These are phyloP conservation scores for Choristoneura rosaceana DNA, from an alignment of 2,888 invertebrate species.

Conservation along the genomic window DNA sequence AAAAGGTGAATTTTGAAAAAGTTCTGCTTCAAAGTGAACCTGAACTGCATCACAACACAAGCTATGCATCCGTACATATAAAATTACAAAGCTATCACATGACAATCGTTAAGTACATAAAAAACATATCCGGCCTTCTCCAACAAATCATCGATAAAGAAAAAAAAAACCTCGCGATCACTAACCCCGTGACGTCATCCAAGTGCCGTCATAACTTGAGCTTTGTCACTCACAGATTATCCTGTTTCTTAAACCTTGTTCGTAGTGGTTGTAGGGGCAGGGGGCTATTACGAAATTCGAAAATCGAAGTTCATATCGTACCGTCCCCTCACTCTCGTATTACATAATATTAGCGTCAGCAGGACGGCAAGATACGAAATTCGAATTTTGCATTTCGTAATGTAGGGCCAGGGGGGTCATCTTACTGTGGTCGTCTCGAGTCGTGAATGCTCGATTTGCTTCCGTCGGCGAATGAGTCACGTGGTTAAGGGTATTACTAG, in stretches of 20 bases:
- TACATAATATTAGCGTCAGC: too few species aligned
- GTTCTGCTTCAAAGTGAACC: background rate
- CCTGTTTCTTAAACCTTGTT: conserved; percentile 38
- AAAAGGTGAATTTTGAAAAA: background rate
- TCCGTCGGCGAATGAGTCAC: conserved; percentile 69
- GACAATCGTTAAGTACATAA: conserved; percentile 51
- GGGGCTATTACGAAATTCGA: conserved; percentile 40
- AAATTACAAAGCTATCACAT: conserved; percentile 43
- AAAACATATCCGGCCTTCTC: conserved; percentile 57
- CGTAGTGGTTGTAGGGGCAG: conserved; percentile 45
- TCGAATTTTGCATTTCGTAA: too few species aligned
- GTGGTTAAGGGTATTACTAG: conserved; percentile 37
- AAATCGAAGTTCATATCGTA: too few species aligned
- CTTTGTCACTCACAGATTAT: conserved; percentile 47
- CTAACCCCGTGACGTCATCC: conserved; percentile 53
- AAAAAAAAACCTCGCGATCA: conserved; percentile 50
- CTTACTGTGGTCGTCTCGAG: conserved; percentile 55
- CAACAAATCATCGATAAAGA: conserved; percentile 44
- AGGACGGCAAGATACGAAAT: too few species aligned
- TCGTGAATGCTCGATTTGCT: conserved; percentile 64
- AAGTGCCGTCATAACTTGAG: conserved; percentile 44
- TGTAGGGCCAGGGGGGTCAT: conserved; percentile 51
- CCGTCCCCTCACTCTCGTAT: too few species aligned
- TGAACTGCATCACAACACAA: background rate
- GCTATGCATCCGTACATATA: background rate